Conservation (phyloP, 2,888 invertebrate species). For the Hylaea fasciaria region DNA sequence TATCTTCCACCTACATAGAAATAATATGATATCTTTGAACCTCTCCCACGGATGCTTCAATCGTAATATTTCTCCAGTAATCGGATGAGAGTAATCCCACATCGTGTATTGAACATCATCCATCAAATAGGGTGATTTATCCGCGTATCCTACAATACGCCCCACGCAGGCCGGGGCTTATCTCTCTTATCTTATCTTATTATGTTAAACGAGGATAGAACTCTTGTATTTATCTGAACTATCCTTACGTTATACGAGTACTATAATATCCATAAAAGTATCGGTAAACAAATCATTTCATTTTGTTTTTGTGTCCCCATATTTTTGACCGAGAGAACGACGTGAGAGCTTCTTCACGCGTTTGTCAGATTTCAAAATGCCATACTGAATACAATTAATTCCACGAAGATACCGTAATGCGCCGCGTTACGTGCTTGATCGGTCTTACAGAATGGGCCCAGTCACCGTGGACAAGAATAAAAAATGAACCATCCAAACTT, state of each 20-base stretch:
- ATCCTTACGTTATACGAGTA: too few relatives aligned
- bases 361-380: too few relatives aligned
- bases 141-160: constrained; percentile 24
- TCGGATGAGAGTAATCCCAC: constrained; percentile 30
- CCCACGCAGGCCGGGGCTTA: constrained; percentile 21
- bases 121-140: constrained; percentile 37
- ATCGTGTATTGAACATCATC: constrained; percentile 36
- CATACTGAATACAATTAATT: too few relatives aligned
- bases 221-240: constrained; percentile 2
- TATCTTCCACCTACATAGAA: not conserved
- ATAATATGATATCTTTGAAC: constrained; percentile 9
- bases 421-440: too few relatives aligned
- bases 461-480: too few relatives aligned
- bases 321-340: too few relatives aligned
- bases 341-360: too few relatives aligned
- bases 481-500: not conserved
- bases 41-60: constrained; percentile 16
- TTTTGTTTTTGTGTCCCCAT: too few relatives aligned
- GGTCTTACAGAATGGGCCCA: too few relatives aligned
- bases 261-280: too few relatives aligned
- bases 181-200: constrained; percentile 20
- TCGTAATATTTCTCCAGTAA: constrained; percentile 28
- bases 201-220: constrained; percentile 25
- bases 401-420: too few relatives aligned
- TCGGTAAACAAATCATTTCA: too few relatives aligned